Evolutionary conservation across 1,140 invertebrate species (phyloP), one percentile per base, ranked within the genome.

Genomic region (Thereuonema tuberculata): DNA sequence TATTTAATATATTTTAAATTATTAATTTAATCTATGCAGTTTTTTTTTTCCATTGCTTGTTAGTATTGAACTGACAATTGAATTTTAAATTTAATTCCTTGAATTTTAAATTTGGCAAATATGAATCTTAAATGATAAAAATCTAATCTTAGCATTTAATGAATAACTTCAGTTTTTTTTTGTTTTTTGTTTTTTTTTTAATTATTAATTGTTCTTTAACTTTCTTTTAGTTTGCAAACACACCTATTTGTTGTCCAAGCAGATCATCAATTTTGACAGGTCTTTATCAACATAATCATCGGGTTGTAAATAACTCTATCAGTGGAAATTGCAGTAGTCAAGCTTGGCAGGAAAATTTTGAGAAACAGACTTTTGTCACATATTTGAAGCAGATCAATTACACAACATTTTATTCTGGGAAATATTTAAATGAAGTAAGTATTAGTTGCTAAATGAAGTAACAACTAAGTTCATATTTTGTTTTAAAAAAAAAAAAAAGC

Each of bases 211-310:
- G 31, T 14, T 59, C 9, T 21, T 49, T 46, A 37, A 26, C 29
- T 29, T n/a, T 37, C 24, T 70, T 74, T 54, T 66, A 87, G 83
- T 90, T 83, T 72, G 82, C 81, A 1, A 83, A 83, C 47, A 84
- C 85, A 0, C 89, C 89, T 14, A 79, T 93, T 46, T 93, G 89
- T 50, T 93, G 92, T 69, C 92, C 92, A 17, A 92, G 89, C 69
- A 78, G 92, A 49, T 83, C 89, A 12, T 86, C 87, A 31, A 81
- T 95, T 49, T 74, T 95, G 17, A 89, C 87, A 0, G 90, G 91
- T 26, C 76, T 80, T 61, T 93, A 91, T 72, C 78, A 84, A 0
- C 90, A 94, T 68, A 93, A 93, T 73, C 85, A 89, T 69, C 67
- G 74, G 23, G 84, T 84, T 0, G 67, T 76, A 1, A 92, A 92